phyloP scores from a whole-genome alignment of 2,888 invertebrate species.

The Chesias legatella region DNA sequence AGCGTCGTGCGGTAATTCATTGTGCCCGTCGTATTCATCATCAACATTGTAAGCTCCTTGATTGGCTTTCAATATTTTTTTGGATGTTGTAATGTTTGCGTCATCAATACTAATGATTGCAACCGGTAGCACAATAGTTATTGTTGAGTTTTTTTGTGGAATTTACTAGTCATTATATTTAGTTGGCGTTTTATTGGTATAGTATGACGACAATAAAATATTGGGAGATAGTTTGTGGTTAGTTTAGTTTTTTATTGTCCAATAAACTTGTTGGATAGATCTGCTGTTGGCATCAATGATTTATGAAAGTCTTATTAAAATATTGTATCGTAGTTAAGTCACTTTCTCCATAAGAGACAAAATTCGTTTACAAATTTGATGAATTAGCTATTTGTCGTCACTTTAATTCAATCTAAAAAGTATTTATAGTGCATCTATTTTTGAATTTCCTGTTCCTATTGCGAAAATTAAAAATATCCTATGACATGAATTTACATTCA shows the following conservation, averaged over 20 bases:
- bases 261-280: constrained; percentile 33
- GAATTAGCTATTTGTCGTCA: too few species aligned
- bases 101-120: constrained; percentile 79
- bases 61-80: constrained; percentile 72
- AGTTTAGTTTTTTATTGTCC: constrained; percentile 29
- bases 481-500: too few species aligned
- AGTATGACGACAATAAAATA: constrained; percentile 61
- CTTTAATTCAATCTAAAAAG: too few species aligned
- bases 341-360: too few species aligned
- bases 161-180: constrained; percentile 75
- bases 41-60: constrained; percentile 53
- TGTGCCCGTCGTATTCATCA: constrained; percentile 61
- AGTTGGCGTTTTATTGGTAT: constrained; percentile 64
- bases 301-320: too few species aligned
- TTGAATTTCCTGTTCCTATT: too few species aligned
- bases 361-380: too few species aligned
- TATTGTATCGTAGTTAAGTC: too few species aligned
- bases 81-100: constrained; percentile 68
- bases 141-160: constrained; percentile 65
- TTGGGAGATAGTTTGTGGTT: constrained; percentile 36
- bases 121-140: constrained; percentile 71
- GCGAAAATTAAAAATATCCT: too few species aligned
- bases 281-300: too few species aligned
- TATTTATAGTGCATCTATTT: too few species aligned
- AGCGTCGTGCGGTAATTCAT: constrained; percentile 63